These are phyloP conservation scores for Nesospiza acunhae DNA, from an alignment of 2,113 vertebrate genomes.

Conservation along the genomic window DNA sequence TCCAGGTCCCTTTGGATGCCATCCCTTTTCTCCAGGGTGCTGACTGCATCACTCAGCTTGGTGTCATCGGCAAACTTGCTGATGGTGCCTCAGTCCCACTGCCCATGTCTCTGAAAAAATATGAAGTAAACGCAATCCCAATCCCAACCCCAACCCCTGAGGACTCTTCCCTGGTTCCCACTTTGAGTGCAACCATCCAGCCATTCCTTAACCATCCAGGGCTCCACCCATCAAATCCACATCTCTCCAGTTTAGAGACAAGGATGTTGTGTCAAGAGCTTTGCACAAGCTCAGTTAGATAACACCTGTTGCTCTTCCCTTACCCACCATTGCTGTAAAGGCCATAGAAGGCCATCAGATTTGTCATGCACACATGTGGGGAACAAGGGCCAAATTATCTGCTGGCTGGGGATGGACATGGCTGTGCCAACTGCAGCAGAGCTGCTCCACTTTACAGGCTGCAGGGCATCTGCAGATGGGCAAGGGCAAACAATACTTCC, in stretches of 20 bases:
- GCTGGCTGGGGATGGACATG: neutral
- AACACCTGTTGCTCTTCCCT: neutral
- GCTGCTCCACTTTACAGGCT: neutral
- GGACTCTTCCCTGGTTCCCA: neutral
- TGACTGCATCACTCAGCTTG: neutral
- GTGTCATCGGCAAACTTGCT: neutral
- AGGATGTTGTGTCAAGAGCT: neutral
- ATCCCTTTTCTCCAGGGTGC: neutral
- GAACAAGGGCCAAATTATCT: neutral
- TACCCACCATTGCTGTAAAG: neutral
- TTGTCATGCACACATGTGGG: neutral
- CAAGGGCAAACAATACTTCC: neutral
- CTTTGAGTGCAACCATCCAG: neutral
- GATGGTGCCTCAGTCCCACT: neutral
- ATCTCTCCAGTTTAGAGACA: neutral
- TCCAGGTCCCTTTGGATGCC: neutral
- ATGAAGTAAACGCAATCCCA: neutral
- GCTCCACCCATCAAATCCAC: neutral
- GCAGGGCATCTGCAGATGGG: neutral
- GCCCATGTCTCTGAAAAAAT: neutral
- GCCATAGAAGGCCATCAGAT: neutral
- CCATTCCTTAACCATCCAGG: rapidly evolving
- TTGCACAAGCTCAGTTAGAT: neutral
- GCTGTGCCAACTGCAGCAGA: neutral
- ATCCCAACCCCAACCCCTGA: neutral